A percentile compares a stretch with the other conserved stretches of the same genome.
Evolutionary conservation across 2,797 vertebrate species (phyloP).

Genomic region (Streptopelia turtur): DNA sequence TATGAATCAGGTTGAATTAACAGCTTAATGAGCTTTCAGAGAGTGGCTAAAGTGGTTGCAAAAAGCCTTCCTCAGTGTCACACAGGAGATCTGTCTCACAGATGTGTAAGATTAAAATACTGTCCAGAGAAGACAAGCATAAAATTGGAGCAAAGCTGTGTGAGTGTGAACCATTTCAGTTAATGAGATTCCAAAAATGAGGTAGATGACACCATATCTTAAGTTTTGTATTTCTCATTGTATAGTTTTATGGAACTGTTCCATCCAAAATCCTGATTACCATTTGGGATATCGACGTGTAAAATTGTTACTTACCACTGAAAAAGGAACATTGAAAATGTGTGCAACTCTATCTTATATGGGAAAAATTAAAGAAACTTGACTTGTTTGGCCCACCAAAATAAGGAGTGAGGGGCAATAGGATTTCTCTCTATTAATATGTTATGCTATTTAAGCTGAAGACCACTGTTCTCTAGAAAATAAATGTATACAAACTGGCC

Average conservation of each 20-base stretch:
- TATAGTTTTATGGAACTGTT: background rate
- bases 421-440: background rate
- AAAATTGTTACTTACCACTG: background rate
- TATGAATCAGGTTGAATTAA: slow-evolving; percentile 26
- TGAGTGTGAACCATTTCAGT: background rate
- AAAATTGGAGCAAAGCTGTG: background rate
- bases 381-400: background rate
- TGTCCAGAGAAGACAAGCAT: background rate
- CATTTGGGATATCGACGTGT: fast-evolving
- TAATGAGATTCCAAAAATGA: background rate
- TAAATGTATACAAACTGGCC: background rate
- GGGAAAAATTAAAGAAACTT: background rate
- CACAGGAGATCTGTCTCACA: background rate
- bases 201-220: background rate
- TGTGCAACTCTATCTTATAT: background rate
- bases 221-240: background rate
- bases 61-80: background rate
- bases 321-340: background rate
- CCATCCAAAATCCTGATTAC: background rate
- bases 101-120: background rate
- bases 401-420: background rate
- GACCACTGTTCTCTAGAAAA: background rate
- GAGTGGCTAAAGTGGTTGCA: background rate
- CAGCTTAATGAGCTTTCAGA: slow-evolving; percentile 27
- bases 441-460: background rate